Evolutionary conservation across 2,113 vertebrate species (phyloP).

Genomic region (Addax nasomaculatus): DNA sequence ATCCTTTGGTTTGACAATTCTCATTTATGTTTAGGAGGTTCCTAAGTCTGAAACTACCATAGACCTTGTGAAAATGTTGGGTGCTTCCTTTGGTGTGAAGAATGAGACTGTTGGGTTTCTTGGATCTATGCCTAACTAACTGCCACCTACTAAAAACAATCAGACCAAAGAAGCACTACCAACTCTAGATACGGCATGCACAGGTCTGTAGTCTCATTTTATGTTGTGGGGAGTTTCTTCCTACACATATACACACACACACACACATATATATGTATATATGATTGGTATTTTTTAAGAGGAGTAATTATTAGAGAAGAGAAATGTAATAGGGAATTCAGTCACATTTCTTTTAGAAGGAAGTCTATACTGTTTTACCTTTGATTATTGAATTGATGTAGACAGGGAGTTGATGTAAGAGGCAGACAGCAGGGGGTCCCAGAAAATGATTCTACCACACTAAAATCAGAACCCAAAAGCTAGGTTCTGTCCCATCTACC

Average conservation of each 20-base stretch:
- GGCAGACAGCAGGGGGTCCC: not conserved
- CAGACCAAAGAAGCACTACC: not conserved
- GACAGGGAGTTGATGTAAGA: not conserved
- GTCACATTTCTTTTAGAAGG: not conserved
- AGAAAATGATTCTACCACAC: not conserved
- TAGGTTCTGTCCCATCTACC: not conserved
- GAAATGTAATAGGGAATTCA: not conserved
- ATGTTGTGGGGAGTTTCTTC: not conserved
- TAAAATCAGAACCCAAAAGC: not conserved
- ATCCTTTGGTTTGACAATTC: not conserved
- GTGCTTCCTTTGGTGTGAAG: slow-evolving; percentile 46
- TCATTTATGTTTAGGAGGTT: slow-evolving; percentile 26
- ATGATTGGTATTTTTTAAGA: not conserved
- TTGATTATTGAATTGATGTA: not conserved
- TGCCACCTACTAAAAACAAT: not conserved
- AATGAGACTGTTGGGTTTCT: slow-evolving; percentile 16
- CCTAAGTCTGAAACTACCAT: not conserved
- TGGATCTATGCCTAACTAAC: slow-evolving; percentile 16
- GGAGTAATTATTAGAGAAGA: slow-evolving; percentile 5
- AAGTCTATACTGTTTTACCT: not conserved
- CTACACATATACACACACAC: fast-evolving
- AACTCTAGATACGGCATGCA: not conserved
- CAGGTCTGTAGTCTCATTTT: not conserved
- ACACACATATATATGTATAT: not conserved
- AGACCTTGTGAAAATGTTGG: slow-evolving; percentile 2